These are phyloP conservation scores for Creontiades dilutus DNA, from an alignment of 2,888 invertebrate species.

Conservation along the genomic window DNA sequence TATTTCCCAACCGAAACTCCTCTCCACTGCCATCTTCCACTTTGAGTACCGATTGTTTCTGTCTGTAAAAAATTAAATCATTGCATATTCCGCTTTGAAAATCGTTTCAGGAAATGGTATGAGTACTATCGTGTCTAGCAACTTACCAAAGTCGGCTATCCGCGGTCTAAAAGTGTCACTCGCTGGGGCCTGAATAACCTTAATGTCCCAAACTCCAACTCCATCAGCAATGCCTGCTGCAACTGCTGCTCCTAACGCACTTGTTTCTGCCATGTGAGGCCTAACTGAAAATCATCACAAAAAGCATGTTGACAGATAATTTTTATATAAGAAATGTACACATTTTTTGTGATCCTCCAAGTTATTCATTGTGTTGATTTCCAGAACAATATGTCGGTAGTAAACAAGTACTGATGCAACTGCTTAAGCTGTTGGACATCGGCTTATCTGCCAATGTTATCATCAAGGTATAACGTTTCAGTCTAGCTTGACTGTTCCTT, in stretches of 20 bases:
- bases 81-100: no score
- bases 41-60: constrained; percentile 88
- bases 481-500: no score
- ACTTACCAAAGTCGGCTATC: constrained; percentile 80
- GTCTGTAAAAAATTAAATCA: constrained; percentile 80
- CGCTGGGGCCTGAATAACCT: constrained; percentile 79
- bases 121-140: not conserved
- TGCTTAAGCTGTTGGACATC: no score
- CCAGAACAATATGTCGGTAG: no score
- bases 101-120: not conserved
- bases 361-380: no score
- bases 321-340: not conserved
- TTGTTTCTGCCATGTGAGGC: constrained; percentile 95
- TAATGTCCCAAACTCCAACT: constrained; percentile 80
- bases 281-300: constrained; percentile 80
- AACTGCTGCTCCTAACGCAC: constrained; percentile 96
- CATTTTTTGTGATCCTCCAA: no score
- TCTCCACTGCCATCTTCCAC: constrained; percentile 95
- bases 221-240: constrained; percentile 91
- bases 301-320: not conserved
- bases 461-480: no score
- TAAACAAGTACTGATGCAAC: no score
- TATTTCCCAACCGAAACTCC: constrained; percentile 89
- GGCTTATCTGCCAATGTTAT: no score
- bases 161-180: constrained; percentile 84